Evolutionary conservation across 1,140 invertebrate genomes (phyloP).

Genomic region (Campoletis sonorensis): DNA sequence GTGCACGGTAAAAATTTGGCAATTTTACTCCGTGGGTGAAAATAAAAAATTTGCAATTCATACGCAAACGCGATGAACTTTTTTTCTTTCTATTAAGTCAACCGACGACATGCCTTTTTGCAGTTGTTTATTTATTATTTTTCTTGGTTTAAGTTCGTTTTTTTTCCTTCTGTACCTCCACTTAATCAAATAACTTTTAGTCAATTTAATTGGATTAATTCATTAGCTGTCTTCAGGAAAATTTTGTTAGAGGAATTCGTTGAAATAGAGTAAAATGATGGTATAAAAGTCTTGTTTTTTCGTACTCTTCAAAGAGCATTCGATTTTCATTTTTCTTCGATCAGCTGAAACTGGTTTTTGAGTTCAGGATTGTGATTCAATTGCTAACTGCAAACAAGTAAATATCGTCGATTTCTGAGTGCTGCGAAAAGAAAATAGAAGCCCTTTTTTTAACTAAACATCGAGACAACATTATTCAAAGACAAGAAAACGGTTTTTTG

Average conservation of each 20-base stretch:
- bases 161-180: background rate
- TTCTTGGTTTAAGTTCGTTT: too few species aligned
- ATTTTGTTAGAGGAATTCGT: too few species aligned
- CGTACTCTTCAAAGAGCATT: too few species aligned
- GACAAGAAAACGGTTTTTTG: slow-evolving; percentile 57
- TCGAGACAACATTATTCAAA: slow-evolving; percentile 57
- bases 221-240: too few species aligned
- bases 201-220: background rate
- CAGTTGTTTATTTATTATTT: background rate
- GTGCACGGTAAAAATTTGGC: background rate
- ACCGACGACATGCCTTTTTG: background rate
- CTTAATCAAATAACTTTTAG: background rate
- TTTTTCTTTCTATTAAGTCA: background rate
- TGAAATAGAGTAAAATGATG: too few species aligned
- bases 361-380: background rate
- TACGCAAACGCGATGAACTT: background rate
- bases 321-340: too few species aligned
- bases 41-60: background rate
- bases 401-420: background rate
- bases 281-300: too few species aligned
- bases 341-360: too few species aligned
- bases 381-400: slow-evolving; percentile 1
- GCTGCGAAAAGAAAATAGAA: slow-evolving; percentile 48
- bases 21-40: background rate
- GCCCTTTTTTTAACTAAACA: slow-evolving; percentile 42